These are phyloP conservation scores for Drosophila nr. medialis DNA, from an alignment of 2,888 invertebrate species.

Conservation along the genomic window DNA sequence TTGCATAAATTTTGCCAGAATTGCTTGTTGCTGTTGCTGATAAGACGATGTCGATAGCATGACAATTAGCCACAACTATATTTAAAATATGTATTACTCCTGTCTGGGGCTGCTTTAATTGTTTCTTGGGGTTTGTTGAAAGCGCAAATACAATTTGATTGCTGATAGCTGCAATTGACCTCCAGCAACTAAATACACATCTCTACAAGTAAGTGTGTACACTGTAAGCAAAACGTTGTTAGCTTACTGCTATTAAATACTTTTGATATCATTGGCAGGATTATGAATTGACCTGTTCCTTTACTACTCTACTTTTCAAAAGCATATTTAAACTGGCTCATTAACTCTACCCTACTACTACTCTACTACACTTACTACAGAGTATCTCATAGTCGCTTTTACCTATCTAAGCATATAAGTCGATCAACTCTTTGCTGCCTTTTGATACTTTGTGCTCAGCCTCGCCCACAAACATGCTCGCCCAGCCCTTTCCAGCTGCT, in stretches of 20 bases:
- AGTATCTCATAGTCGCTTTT: neutral
- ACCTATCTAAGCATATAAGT: neutral
- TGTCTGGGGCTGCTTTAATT: slow-evolving; percentile 56
- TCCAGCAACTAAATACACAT: neutral
- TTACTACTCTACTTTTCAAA: no score
- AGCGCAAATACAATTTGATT: slow-evolving; percentile 68
- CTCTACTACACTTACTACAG: neutral
- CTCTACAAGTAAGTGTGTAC: neutral
- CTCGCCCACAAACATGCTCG: neutral
- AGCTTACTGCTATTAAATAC: neutral
- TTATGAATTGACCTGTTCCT: no score
- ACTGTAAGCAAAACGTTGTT: neutral
- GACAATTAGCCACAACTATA: slow-evolving; percentile 75
- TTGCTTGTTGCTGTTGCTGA: slow-evolving; percentile 66
- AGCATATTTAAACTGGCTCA: no score
- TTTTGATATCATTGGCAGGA: neutral
- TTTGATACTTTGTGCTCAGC: neutral
- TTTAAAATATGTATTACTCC: slow-evolving; percentile 49
- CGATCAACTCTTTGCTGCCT: slow-evolving; percentile 21
- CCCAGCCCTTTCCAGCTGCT: neutral
- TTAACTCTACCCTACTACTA: no score
- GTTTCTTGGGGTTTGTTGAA: slow-evolving; percentile 72
- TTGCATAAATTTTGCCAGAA: slow-evolving; percentile 71
- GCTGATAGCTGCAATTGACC: slow-evolving; percentile 43
- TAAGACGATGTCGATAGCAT: slow-evolving; percentile 74